Evolutionary conservation across 2,888 invertebrate species (phyloP).

Genomic region (Sinohyriopsis cumingii): DNA sequence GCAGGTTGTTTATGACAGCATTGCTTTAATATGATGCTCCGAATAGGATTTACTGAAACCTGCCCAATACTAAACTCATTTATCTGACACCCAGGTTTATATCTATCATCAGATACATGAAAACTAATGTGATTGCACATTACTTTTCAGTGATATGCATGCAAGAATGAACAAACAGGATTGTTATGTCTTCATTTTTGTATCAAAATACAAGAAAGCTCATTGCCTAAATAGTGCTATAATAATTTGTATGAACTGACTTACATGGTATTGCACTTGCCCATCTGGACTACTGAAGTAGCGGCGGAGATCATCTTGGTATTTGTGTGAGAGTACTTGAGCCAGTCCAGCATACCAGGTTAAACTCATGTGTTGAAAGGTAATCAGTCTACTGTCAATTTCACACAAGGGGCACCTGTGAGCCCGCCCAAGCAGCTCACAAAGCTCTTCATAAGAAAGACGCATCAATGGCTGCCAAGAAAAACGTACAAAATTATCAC

Average conservation of each 20-base stretch:
- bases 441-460: constrained; percentile 78
- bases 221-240: no score
- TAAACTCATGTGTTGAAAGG: constrained; percentile 78
- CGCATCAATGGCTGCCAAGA: constrained; percentile 35
- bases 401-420: constrained; percentile 76
- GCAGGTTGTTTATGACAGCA: background rate
- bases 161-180: background rate
- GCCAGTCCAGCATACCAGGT: constrained; percentile 80
- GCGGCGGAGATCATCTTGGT: constrained; percentile 75
- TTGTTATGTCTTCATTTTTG: background rate
- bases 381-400: constrained; percentile 77
- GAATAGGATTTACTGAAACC: background rate
- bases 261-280: constrained; percentile 77
- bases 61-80: no score
- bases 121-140: background rate
- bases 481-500: background rate
- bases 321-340: constrained; percentile 77
- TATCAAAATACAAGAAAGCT: background rate
- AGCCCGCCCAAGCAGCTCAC: constrained; percentile 78
- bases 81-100: no score
- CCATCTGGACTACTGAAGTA: constrained; percentile 78
- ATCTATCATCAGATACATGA: background rate
- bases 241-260: constrained; percentile 7
- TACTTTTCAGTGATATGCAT: background rate
- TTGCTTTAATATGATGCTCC: background rate